These are phyloP conservation scores for Cynoglossus semilaevis DNA, from an alignment of 2,113 vertebrate species.

Conservation along the genomic window DNA sequence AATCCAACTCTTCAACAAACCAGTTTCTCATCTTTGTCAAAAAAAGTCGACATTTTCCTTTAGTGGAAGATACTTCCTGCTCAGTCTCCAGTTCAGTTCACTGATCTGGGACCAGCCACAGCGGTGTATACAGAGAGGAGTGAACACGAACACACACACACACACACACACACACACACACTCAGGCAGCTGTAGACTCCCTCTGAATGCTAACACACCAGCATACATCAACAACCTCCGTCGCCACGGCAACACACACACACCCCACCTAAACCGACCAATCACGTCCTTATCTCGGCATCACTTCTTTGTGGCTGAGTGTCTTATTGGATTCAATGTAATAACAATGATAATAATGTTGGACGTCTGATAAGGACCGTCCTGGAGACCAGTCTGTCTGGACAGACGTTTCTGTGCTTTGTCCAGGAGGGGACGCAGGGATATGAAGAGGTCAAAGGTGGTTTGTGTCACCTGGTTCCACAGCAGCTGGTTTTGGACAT, in stretches of 20 bases:
- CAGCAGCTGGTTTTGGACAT: too few species aligned
- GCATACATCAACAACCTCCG: constrained; percentile 48
- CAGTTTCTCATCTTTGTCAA: too few species aligned
- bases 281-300: too few species aligned
- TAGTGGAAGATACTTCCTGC: neutral
- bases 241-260: constrained; percentile 36
- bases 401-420: neutral
- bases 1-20: too few species aligned
- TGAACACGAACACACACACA: constrained; percentile 16
- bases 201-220: constrained; percentile 52
- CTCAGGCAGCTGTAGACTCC: constrained; percentile 36
- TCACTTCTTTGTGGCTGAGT: too few species aligned
- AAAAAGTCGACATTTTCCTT: neutral
- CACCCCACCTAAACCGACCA: neutral
- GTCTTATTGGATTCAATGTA: too few species aligned
- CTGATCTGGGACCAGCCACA: constrained; percentile 12
- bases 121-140: constrained; percentile 13
- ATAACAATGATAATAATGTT: too few species aligned
- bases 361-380: constrained; percentile 4
- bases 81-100: constrained; percentile 15
- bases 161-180: constrained; percentile 8
- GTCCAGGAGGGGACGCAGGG: neutral
- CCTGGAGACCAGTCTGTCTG: neutral
- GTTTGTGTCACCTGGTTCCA: too few species aligned
- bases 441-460: neutral